Conservation (phyloP, 2,888 invertebrate species). For the Argyresthia albistria region DNA sequence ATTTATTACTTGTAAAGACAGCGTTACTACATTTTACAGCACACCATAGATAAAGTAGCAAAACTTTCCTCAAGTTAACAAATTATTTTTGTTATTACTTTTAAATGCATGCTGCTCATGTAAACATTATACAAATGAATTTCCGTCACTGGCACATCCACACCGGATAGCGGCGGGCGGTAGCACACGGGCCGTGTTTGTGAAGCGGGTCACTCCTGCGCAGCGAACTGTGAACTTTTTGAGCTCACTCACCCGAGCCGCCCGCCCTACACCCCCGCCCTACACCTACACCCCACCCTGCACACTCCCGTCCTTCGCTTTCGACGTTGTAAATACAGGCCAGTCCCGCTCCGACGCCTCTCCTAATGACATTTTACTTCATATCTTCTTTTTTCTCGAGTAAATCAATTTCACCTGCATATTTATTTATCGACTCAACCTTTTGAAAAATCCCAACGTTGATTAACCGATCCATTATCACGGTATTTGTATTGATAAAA, state of each 20-base stretch:
- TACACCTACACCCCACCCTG: constrained; percentile 14
- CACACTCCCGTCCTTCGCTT: constrained; percentile 9
- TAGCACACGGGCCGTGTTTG: constrained; percentile 40
- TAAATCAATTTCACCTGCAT: background rate
- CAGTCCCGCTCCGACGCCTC: constrained; percentile 66
- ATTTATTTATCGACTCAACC: constrained; percentile 17
- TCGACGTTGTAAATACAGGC: constrained; percentile 39
- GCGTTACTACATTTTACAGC: no score
- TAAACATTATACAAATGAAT: no score
- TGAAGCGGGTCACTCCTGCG: constrained; percentile 69
- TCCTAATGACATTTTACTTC: constrained; percentile 65
- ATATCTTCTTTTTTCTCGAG: constrained; percentile 38
- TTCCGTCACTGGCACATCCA: background rate
- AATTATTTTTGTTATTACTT: no score
- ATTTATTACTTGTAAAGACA: no score
- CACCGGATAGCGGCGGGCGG: background rate
- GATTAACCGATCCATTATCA: background rate
- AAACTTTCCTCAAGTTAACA: no score
- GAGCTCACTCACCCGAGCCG: constrained; percentile 54
- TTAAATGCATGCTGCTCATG: no score
- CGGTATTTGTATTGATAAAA: background rate
- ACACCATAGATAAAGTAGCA: no score
- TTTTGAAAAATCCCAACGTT: constrained; percentile 22
- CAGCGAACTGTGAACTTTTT: constrained; percentile 69
- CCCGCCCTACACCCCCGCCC: constrained; percentile 15